Evolutionary conservation across 2,888 invertebrate species (phyloP).

Genomic region (Cataglyphis albicans): DNA sequence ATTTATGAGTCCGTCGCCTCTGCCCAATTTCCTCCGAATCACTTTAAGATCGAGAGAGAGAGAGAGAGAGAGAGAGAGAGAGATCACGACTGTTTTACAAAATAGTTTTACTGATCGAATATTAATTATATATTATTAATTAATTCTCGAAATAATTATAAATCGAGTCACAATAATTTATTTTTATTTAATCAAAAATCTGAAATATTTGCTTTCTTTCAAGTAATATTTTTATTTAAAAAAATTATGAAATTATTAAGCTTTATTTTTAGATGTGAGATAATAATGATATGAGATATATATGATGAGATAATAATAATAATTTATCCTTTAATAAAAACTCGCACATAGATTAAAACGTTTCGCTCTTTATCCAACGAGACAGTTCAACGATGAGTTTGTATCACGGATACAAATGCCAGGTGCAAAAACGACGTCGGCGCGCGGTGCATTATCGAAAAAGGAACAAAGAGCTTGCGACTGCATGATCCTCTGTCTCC

Average conservation of each 20-base stretch:
- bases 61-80: background rate
- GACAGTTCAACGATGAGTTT: background rate
- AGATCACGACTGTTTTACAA: background rate
- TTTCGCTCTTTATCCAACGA: constrained; percentile 2
- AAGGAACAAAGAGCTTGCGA: constrained; percentile 31
- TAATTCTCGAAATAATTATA: background rate
- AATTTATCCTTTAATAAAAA: background rate
- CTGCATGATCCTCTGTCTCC: constrained; percentile 30
- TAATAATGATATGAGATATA: background rate
- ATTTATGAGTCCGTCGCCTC: constrained; percentile 66
- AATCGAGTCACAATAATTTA: constrained; percentile 17
- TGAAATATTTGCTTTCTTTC: background rate
- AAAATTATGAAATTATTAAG: background rate
- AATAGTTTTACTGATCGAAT: background rate
- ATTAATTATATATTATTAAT: background rate
- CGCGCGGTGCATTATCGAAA: constrained; percentile 20
- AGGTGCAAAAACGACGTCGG: background rate
- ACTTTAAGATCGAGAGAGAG: background rate
- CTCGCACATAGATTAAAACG: background rate
- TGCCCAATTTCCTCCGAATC: background rate
- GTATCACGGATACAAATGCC: constrained; percentile 2
- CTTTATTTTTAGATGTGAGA: background rate
- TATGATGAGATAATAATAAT: no score
- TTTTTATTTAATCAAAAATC: background rate
- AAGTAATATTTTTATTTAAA: background rate